Evolutionary conservation across 2,113 vertebrate genomes (phyloP).

Genomic region (Erinaceus europaeus): DNA sequence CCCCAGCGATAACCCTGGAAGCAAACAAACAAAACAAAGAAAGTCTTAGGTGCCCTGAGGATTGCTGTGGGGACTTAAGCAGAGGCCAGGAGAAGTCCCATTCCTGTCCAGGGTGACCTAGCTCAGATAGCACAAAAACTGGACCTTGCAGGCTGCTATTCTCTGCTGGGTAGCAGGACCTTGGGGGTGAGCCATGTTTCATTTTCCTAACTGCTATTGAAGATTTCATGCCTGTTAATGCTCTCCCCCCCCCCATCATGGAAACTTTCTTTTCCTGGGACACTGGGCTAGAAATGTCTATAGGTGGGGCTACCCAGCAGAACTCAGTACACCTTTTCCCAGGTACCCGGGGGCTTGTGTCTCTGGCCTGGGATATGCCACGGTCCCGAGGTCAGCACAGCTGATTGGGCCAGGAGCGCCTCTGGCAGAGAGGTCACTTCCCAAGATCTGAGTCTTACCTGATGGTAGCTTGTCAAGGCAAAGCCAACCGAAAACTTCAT

Average conservation of each 20-base stretch:
- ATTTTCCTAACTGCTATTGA: not conserved
- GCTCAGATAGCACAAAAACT: not conserved
- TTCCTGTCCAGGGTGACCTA: not conserved
- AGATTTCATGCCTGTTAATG: not conserved
- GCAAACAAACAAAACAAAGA: no score
- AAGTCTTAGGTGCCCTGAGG: no score
- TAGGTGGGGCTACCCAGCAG: not conserved
- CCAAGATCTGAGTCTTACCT: constrained; percentile 77
- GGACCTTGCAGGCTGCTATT: not conserved
- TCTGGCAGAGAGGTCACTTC: not conserved
- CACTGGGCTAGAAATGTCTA: not conserved
- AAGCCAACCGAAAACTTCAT: constrained; percentile 88
- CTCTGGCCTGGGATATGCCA: not conserved
- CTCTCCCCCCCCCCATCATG: not conserved
- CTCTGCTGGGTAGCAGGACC: not conserved
- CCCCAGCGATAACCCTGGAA: no score
- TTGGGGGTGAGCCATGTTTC: not conserved
- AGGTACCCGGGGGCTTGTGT: not conserved
- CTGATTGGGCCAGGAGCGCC: not conserved
- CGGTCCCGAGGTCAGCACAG: not conserved
- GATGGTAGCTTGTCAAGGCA: constrained; percentile 80
- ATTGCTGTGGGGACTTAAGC: not conserved
- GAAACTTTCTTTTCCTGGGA: not conserved
- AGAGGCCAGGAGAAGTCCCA: not conserved
- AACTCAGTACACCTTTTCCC: not conserved